Percentiles rank a stretch among this genome's conserved stretches.
Conservation (phyloP, 2,797 vertebrate species). For the Buphagus erythrorhynchus region DNA sequence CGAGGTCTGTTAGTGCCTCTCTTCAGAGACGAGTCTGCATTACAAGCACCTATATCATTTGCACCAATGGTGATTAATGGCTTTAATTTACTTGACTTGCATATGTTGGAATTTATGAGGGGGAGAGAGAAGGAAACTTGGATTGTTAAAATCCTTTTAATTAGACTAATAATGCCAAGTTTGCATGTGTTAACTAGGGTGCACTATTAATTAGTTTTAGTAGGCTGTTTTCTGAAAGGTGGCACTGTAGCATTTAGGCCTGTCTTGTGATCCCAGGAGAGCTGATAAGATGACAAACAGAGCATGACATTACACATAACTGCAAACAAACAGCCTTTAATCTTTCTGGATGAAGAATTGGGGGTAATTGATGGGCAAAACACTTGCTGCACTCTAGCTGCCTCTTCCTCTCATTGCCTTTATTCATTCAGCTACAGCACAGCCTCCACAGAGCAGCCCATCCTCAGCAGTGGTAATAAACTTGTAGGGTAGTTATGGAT, state of each 20-base stretch:
- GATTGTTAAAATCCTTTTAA: slow-evolving; percentile 77
- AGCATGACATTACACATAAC: slow-evolving; percentile 54
- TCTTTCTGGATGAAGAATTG: slow-evolving; percentile 42
- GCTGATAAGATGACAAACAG: slow-evolving; percentile 70
- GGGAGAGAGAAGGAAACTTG: slow-evolving; percentile 18
- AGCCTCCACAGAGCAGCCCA: rapidly evolving
- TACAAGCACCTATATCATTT: slow-evolving; percentile 68
- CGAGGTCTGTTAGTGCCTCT: slow-evolving; percentile 70
- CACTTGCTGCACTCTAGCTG: neutral
- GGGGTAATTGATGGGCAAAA: slow-evolving; percentile 12
- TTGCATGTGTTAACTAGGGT: slow-evolving; percentile 74
- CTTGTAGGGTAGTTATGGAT: neutral
- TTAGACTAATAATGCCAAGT: slow-evolving; percentile 82
- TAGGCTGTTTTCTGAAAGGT: slow-evolving; percentile 71
- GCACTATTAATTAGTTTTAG: slow-evolving; percentile 76
- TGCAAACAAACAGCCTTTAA: slow-evolving; percentile 58
- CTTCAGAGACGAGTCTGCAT: slow-evolving; percentile 25
- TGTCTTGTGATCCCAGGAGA: slow-evolving; percentile 51
- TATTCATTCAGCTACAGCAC: neutral
- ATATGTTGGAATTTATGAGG: slow-evolving; percentile 42
- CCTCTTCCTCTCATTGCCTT: neutral
- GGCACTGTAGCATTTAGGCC: slow-evolving; percentile 44
- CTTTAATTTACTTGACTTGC: slow-evolving; percentile 79
- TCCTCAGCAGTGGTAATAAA: neutral
- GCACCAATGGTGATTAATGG: slow-evolving; percentile 79